phyloP scores from a whole-genome alignment of 2,888 invertebrate species.

The Rhorus exstirpatorius region DNA sequence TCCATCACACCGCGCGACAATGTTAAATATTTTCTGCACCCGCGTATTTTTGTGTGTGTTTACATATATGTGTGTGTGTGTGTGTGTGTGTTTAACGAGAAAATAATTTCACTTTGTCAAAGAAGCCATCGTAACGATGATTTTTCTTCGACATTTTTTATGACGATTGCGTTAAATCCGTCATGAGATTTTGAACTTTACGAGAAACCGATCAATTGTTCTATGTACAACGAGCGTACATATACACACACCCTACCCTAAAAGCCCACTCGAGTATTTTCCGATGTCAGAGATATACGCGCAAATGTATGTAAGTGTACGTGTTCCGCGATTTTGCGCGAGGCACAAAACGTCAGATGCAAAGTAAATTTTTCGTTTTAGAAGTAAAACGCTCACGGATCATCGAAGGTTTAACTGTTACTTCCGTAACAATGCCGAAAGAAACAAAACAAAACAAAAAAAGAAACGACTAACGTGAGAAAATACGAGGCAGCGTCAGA shows the following conservation, averaged over 20 bases:
- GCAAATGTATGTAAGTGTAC: background rate
- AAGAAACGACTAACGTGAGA: constrained; percentile 8
- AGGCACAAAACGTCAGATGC: constrained; percentile 18
- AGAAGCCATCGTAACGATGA: background rate
- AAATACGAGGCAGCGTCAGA: constrained; percentile 23
- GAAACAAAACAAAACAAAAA: background rate
- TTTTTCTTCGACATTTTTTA: too few relatives aligned
- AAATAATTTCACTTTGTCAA: background rate
- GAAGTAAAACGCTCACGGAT: too few relatives aligned
- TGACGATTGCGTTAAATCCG: too few relatives aligned
- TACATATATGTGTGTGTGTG: too few relatives aligned
- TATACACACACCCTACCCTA: background rate
- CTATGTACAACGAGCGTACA: background rate
- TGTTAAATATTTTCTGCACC: background rate
- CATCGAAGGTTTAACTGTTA: too few relatives aligned
- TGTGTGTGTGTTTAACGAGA: too few relatives aligned
- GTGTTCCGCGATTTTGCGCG: constrained; percentile 2
- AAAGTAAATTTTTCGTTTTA: too few relatives aligned
- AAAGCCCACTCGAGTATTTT: constrained; percentile 18
- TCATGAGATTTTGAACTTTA: constrained; percentile 20
- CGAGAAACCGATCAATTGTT: constrained; percentile 61
- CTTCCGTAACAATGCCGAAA: background rate
- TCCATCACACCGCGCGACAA: constrained; percentile 54
- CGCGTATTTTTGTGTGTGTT: constrained; percentile 1
- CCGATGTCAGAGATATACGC: background rate